Evolutionary conservation across 37 sponge, comb jelly and placozoan genomes (phyloP), one percentile per base, ranked within the genome.

Genomic region (Axinella damicornis): DNA sequence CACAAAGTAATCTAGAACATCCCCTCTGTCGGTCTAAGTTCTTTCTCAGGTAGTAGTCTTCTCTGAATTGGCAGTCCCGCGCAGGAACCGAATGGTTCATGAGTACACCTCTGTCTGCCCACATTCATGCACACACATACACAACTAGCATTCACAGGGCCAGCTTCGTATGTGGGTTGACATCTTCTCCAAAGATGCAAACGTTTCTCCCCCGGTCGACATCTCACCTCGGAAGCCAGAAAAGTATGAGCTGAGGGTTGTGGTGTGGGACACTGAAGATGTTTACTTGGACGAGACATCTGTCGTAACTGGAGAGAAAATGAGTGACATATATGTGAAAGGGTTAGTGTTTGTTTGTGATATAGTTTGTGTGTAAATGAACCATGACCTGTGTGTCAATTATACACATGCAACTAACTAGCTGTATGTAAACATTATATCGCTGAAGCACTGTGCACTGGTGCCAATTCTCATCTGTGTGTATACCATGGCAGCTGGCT

Each of bases 251-350:
- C 88, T 99, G 36, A 89, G 99, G 69, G 67, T 99, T 22, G 91
- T 97, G 40, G 87, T 99, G 62, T 99, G 82, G 83, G 96, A 99
- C 83, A 91, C 92, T 0, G 76, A 82, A 38, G 99, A 99, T 55
- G 99, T 99, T 20, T 27, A 81, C 27, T 90, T 99, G 52, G 92
- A 95, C 69, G 99, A 99, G 73, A 85, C 84, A 21, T 88, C 94
- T 0, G 89, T 89, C 9, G 91, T 89, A 46, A 88, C 89, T 11
- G 99, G 99, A 28, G 99, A 99, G 38, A 83, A 76, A 53, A 99
- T 99, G 99, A 95, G 95, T 35, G 99, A 99, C 68, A 99, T 99
- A 62, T 99, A 99, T 75, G 82, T 99, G 52, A 97, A 96, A 61
- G 97, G 94, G 96, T 99, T 55, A 79, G 88, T 76, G 1, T n/a